Percentiles rank a stretch among this genome's conserved stretches.
Conservation (phyloP, 2,888 invertebrate genomes). For the Mellilla xanthometata region DNA sequence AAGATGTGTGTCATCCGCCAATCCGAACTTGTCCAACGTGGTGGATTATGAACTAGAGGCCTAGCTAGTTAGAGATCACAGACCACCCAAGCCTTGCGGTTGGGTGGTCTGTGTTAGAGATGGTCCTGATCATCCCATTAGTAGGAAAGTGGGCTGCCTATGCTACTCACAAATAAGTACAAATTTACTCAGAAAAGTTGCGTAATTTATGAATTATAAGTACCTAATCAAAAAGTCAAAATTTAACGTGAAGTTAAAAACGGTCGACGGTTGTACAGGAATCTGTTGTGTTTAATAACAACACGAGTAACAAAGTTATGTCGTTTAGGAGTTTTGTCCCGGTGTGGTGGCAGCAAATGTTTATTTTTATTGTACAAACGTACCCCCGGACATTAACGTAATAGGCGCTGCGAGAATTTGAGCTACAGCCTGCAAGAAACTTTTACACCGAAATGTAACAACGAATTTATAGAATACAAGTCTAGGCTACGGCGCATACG, state of each 20-base stretch:
- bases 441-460: slow-evolving; percentile 42
- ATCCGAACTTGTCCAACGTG: too few species aligned
- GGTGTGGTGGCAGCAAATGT: slow-evolving; percentile 55
- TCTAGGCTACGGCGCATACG: too few species aligned
- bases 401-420: slow-evolving; percentile 64
- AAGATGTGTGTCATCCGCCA: too few species aligned
- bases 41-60: too few species aligned
- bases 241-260: slow-evolving; percentile 9
- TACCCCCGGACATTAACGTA: slow-evolving; percentile 68
- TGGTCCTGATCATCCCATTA: too few species aligned
- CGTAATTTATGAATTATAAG: slow-evolving; percentile 4
- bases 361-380: slow-evolving; percentile 73
- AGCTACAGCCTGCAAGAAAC: slow-evolving; percentile 40
- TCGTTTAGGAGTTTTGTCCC: slow-evolving; percentile 61
- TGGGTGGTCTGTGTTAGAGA: too few species aligned
- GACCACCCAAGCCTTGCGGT: too few species aligned
- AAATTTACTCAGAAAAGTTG: neutral
- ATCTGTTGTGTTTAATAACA: slow-evolving; percentile 53
- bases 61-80: too few species aligned
- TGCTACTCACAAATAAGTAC: neutral
- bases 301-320: slow-evolving; percentile 61
- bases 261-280: slow-evolving; percentile 22
- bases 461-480: too few species aligned
- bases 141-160: too few species aligned
- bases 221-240: too few species aligned